Conservation (phyloP, 2,113 vertebrate genomes). For the Trichomycterus rosablanca region DNA sequence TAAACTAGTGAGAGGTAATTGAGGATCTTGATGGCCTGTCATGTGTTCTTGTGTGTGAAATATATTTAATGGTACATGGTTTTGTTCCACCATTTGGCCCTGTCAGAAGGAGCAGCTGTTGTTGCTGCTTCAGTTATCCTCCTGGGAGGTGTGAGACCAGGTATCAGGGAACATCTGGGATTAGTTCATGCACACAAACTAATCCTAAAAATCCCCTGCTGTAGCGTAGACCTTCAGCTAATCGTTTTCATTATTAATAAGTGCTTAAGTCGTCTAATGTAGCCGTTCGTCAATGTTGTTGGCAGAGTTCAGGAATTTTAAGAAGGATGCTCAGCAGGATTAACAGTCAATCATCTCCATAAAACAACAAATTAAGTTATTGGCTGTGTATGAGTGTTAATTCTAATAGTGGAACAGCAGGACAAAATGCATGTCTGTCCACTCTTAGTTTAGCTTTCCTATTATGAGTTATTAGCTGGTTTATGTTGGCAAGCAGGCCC, state of each 20-base stretch:
- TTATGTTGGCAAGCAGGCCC: neutral
- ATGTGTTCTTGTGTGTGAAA: conserved; percentile 49
- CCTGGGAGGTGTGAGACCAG: conserved; percentile 18
- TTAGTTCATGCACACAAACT: conserved; percentile 24
- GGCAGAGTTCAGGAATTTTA: conserved; percentile 55
- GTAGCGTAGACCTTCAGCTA: conserved; percentile 26
- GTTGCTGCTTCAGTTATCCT: conserved; percentile 7
- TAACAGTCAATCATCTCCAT: conserved; percentile 52
- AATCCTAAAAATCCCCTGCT: conserved; percentile 32
- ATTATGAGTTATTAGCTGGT: conserved; percentile 14
- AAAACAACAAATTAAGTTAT: conserved; percentile 53
- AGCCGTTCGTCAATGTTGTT: conserved; percentile 57
- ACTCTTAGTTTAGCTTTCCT: conserved; percentile 37
- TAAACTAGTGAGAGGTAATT: conserved; percentile 19
- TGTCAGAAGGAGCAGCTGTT: conserved; percentile 23
- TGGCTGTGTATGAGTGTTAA: conserved; percentile 54
- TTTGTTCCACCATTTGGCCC: conserved; percentile 14
- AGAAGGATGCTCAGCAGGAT: conserved; percentile 52
- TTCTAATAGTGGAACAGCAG: conserved; percentile 53
- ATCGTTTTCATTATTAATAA: conserved; percentile 50
- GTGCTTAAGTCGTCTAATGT: conserved; percentile 42
- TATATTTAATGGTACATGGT: conserved; percentile 26
- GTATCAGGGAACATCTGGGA: conserved; percentile 11
- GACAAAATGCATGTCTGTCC: conserved; percentile 14
- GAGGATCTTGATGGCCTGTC: conserved; percentile 53